A percentile compares a stretch with the other conserved stretches of the same genome.
Conservation (phyloP, 2,888 invertebrate species). For the Drosophila affinis region DNA sequence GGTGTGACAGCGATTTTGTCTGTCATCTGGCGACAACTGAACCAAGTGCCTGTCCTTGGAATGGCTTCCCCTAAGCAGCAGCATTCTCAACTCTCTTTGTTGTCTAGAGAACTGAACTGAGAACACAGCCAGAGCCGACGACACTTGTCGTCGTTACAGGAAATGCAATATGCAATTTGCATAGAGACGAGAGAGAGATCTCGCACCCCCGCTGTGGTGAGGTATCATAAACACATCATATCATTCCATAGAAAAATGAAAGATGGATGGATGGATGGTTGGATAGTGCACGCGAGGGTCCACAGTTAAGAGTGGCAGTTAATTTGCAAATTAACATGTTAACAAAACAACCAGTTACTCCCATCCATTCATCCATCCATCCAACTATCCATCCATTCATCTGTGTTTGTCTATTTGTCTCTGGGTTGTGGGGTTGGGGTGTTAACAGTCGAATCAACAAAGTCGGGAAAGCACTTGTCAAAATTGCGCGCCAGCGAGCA, state of each 20-base stretch:
- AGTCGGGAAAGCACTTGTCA: conserved; percentile 15
- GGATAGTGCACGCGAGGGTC: conserved; percentile 33
- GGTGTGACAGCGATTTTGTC: background rate
- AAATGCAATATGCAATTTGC: conserved; percentile 72
- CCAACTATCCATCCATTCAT: background rate
- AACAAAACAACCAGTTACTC: conserved; percentile 70
- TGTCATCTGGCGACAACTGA: background rate
- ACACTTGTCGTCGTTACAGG: conserved; percentile 65
- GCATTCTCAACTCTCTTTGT: conserved; percentile 35
- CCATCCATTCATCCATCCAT: background rate
- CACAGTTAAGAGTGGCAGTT: conserved; percentile 42
- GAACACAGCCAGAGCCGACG: background rate
- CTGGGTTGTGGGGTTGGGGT: conserved; percentile 6
- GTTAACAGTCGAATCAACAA: conserved; percentile 45
- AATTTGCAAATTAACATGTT: conserved; percentile 76
- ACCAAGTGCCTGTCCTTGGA: conserved; percentile 29
- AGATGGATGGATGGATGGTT: background rate
- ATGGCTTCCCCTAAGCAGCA: conserved; percentile 1
- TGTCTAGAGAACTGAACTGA: conserved; percentile 22
- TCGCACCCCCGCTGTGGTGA: conserved; percentile 21
- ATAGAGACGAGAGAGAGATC: conserved; percentile 22
- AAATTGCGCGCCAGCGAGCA: conserved; percentile 14
- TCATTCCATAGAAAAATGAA: conserved; percentile 39
- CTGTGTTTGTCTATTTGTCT: conserved; percentile 29
- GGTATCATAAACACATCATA: conserved; percentile 46